phyloP scores from a whole-genome alignment of 2,113 vertebrate species.

The Rhipidura dahli region DNA sequence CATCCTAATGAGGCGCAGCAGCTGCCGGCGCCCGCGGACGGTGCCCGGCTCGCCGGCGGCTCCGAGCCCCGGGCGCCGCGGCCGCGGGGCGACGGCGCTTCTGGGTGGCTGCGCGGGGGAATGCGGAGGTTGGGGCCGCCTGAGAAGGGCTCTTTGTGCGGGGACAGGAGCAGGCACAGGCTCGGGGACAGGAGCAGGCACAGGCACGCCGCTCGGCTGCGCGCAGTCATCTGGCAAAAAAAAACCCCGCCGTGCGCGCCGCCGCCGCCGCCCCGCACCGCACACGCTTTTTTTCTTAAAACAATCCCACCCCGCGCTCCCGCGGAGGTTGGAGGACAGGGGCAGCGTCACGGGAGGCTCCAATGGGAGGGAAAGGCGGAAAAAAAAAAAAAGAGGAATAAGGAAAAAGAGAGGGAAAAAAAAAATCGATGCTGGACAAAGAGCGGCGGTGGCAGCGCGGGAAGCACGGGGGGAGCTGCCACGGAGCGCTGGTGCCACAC shows the following conservation, averaged over 20 bases:
- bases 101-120: slow-evolving; percentile 62
- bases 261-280: background rate
- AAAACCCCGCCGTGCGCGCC: background rate
- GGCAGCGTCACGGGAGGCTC: background rate
- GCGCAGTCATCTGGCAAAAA: slow-evolving; percentile 74
- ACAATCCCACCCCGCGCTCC: background rate
- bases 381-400: background rate
- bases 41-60: slow-evolving; percentile 21
- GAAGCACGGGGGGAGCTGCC: background rate
- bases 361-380: background rate
- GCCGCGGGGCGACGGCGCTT: background rate
- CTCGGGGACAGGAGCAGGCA: background rate
- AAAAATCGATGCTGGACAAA: background rate
- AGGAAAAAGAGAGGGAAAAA: too few relatives aligned
- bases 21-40: slow-evolving; percentile 77
- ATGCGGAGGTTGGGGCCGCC: slow-evolving; percentile 20
- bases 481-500: fast-evolving
- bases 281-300: slow-evolving; percentile 21
- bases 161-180: background rate
- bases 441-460: background rate
- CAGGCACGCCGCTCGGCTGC: slow-evolving; percentile 44
- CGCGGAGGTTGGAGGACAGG: background rate
- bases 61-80: background rate
- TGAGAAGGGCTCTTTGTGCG: slow-evolving; percentile 82
- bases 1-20: slow-evolving; percentile 84